Percentiles rank a stretch among this genome's conserved stretches.
These are phyloP conservation scores for Drosophila siamana DNA, from an alignment of 2,888 invertebrate genomes.

Conservation along the genomic window DNA sequence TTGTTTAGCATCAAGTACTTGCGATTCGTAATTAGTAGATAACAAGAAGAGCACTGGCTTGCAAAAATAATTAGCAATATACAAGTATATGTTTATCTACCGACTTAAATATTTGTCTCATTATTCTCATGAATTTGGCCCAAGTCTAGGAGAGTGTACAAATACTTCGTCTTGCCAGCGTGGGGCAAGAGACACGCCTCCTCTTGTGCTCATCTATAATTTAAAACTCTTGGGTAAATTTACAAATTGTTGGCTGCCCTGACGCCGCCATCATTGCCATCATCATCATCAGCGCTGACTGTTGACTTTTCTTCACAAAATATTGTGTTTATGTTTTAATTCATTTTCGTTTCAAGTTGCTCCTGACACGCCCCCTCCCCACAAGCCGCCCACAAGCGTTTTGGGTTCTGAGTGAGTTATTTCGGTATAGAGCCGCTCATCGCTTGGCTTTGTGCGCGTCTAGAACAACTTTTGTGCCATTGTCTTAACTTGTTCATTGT, in stretches of 20 bases:
- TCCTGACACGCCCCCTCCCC: conserved; percentile 23
- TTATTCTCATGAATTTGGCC: background rate
- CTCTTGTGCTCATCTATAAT: conserved; percentile 32
- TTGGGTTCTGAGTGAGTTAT: background rate
- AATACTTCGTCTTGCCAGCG: background rate
- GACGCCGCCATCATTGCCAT: background rate
- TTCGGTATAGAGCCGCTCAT: conserved; percentile 3
- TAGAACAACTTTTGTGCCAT: conserved; percentile 26
- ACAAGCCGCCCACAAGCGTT: background rate
- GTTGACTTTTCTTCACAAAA: conserved; percentile 25
- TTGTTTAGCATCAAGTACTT: background rate
- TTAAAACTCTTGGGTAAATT: conserved; percentile 35
- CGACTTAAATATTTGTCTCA: too few relatives aligned
- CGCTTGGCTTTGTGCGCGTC: background rate
- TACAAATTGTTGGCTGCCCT: conserved; percentile 13
- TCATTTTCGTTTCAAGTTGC: background rate
- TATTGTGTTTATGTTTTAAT: conserved; percentile 29
- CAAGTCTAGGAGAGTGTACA: background rate
- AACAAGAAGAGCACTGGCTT: background rate
- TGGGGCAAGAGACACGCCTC: background rate
- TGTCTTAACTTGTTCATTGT: conserved; percentile 16
- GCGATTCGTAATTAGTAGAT: background rate
- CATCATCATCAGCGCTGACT: conserved; percentile 6
- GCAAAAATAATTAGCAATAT: background rate
- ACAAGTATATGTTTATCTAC: too few relatives aligned